Evolutionary conservation across 1,140 invertebrate genomes (phyloP).

Genomic region (Listronotus oregonensis): DNA sequence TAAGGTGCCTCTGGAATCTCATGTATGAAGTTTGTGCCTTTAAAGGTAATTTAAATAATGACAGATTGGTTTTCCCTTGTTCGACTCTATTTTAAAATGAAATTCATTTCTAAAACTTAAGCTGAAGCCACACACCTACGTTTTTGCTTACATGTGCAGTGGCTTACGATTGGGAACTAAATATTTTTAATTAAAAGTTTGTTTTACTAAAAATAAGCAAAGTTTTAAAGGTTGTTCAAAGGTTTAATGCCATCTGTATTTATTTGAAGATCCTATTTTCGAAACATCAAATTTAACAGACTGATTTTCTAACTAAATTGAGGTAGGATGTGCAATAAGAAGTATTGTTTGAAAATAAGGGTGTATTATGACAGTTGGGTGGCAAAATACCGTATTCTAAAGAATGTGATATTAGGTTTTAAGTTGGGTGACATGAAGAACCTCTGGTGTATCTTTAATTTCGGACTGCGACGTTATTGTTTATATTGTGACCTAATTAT

Average conservation of each 20-base stretch:
- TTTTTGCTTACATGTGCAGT: no score
- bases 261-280: constrained; percentile 3
- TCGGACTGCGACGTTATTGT: neutral
- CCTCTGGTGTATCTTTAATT: constrained; percentile 4
- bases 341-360: constrained; percentile 5
- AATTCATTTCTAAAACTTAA: no score
- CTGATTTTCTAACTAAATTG: constrained; percentile 40
- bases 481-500: neutral
- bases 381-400: constrained; percentile 34
- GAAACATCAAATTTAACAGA: constrained; percentile 36
- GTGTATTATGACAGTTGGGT: constrained; percentile 13
- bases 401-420: constrained; percentile 39
- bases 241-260: neutral
- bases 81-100: no score
- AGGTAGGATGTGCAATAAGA: constrained; percentile 30
- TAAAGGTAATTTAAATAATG: neutral
- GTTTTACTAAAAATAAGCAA: no score
- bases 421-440: constrained; percentile 30
- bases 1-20: constrained; percentile 64
- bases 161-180: no score
- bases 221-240: no score
- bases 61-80: neutral
- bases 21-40: constrained; percentile 57
- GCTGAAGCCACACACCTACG: no score
- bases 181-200: no score